Evolutionary conservation across 2,888 invertebrate genomes (phyloP), one percentile per base, ranked within the genome.

Genomic region (Eulithis testata): DNA sequence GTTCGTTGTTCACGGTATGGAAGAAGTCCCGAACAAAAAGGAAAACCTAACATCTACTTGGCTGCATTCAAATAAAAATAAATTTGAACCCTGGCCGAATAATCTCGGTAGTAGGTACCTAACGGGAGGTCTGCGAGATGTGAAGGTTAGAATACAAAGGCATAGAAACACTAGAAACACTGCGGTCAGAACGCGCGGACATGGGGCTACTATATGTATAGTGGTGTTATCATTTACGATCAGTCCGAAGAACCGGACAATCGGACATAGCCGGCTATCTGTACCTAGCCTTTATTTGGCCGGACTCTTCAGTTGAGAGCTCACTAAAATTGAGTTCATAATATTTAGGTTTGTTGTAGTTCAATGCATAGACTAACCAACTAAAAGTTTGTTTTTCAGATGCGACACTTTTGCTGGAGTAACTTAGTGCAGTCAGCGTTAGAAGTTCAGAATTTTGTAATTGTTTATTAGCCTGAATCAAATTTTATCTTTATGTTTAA

Each of bases 141-240:
- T 81, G 79, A 87, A 88, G 89, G 88, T 87, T 89, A 88, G 82
- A 85, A 85, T 81, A 87, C 85, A 88, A 88, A 87, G 85, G 80
- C 82, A 84, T 80, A 78, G 69, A 79, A 76, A 57, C 84, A 14
- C 40, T 80, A 78, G 69, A 79, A 76, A 57, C 84, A 14, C 40
- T 85, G 87, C 87, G 88, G 88, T 83, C 88, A 85, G 79, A 40
- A 14, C 53, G 53, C 81, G 81, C 78, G 76, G 79, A 78, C 80
- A 80, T 9, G 11, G 21, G 21, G 21, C 21, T 2, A 21, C 21
- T 2, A 21, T 21, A 21, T 21, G 2, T 21, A 36, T 7, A 14
- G 12, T 47, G 12, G 47, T 12, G 12, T 8, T 6, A 14, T 8
- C 8, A 47, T 47, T 14, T 45, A 40, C n/a, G 5, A 44, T n/a